phyloP scores from a whole-genome alignment of 2,888 invertebrate species.

The Thecocarcelia acutangulata region DNA sequence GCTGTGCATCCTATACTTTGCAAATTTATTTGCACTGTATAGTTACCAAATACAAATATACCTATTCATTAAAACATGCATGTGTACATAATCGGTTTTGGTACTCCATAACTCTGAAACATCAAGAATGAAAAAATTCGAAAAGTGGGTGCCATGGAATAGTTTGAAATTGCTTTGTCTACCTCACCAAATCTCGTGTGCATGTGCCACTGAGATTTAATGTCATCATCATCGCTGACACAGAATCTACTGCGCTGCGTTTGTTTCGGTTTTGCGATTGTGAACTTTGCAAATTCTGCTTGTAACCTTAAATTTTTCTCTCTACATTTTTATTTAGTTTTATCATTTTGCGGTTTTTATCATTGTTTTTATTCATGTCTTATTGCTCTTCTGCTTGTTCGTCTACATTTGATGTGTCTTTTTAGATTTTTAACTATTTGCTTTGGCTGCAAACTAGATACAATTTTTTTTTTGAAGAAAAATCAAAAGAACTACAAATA shows the following conservation, averaged over 20 bases:
- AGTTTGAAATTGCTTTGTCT: no score
- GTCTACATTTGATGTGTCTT: slow-evolving; percentile 61
- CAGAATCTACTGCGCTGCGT: slow-evolving; percentile 41
- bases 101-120: no score
- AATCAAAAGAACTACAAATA: not conserved
- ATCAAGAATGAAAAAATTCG: no score
- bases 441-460: slow-evolving; percentile 39
- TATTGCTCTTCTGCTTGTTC: slow-evolving; percentile 64
- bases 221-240: slow-evolving; percentile 66
- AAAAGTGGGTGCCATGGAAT: no score
- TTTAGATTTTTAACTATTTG: slow-evolving; percentile 56
- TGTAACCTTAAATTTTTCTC: slow-evolving; percentile 51
- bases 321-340: slow-evolving; percentile 46
- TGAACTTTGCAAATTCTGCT: slow-evolving; percentile 63
- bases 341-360: slow-evolving; percentile 60
- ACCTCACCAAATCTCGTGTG: no score
- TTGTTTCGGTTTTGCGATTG: slow-evolving; percentile 22
- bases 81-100: no score
- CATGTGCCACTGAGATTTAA: slow-evolving; percentile 48
- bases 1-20: no score
- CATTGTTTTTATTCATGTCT: slow-evolving; percentile 53
- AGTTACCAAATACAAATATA: no score
- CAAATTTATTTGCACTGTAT: no score
- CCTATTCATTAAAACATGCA: no score
- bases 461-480: not conserved